Evolutionary conservation across 2,113 vertebrate species (phyloP).

Genomic region (Pheucticus melanocephalus): DNA sequence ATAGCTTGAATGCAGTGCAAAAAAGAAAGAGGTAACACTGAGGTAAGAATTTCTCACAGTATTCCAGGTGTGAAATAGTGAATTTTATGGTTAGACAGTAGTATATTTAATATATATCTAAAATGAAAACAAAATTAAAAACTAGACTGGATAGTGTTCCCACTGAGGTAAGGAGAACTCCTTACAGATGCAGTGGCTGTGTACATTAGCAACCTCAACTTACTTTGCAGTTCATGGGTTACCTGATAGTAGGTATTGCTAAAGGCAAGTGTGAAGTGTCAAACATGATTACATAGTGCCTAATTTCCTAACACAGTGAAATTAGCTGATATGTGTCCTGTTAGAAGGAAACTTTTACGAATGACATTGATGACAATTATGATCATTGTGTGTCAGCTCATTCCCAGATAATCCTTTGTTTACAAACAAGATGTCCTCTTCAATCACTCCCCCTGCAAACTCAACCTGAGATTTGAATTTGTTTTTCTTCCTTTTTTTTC

Average conservation of each 20-base stretch:
- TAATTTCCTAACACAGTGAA: neutral
- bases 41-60: neutral
- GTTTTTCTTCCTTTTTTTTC: neutral
- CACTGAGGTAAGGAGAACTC: neutral
- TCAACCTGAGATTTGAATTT: neutral
- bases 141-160: neutral
- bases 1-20: neutral
- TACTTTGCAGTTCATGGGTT: neutral
- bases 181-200: neutral
- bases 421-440: conserved; percentile 13
- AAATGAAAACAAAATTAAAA: neutral
- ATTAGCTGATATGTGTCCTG: neutral
- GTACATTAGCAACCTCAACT: neutral
- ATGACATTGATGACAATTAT: neutral
- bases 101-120: neutral
- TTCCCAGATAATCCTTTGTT: conserved; percentile 32
- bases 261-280: neutral
- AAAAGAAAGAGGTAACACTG: neutral
- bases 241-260: conserved; percentile 10
- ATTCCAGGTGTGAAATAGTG: neutral
- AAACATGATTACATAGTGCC: neutral
- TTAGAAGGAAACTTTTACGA: neutral
- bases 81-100: neutral
- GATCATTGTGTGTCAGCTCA: neutral
- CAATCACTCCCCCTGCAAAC: neutral